Evolutionary conservation across 2,113 vertebrate genomes (phyloP).

Genomic region (Rhynchomys soricoides): DNA sequence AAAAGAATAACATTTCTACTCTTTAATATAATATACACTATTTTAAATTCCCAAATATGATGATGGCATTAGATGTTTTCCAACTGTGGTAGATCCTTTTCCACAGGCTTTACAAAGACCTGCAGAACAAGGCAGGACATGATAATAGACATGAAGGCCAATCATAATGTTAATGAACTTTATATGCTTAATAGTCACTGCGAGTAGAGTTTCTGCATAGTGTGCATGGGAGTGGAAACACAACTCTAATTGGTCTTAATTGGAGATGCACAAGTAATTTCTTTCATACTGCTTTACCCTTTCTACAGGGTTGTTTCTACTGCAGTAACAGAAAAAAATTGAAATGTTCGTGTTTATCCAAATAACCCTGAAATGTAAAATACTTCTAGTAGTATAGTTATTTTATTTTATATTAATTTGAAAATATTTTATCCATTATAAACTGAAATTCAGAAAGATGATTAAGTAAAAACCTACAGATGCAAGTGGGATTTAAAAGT

Average conservation of each 20-base stretch:
- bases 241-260: slow-evolving; percentile 62
- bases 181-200: slow-evolving; percentile 42
- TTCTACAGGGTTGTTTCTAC: neutral
- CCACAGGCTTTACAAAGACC: slow-evolving; percentile 10
- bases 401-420: neutral
- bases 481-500: neutral
- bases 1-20: neutral
- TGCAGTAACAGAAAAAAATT: slow-evolving; percentile 20
- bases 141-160: slow-evolving; percentile 28
- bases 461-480: neutral
- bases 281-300: slow-evolving; percentile 57
- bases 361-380: slow-evolving; percentile 11
- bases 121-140: slow-evolving; percentile 9
- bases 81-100: slow-evolving; percentile 20
- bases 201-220: slow-evolving; percentile 42
- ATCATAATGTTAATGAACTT: slow-evolving; percentile 58
- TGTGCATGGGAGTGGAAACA: slow-evolving; percentile 45
- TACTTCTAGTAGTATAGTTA: neutral
- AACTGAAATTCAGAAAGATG: neutral
- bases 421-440: neutral
- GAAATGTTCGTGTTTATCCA: neutral
- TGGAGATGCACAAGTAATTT: slow-evolving; percentile 66
- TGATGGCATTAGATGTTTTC: neutral
- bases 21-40: neutral
- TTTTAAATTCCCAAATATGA: neutral